Conservation (phyloP, 1,140 invertebrate species). For the Nephila pilipes region DNA sequence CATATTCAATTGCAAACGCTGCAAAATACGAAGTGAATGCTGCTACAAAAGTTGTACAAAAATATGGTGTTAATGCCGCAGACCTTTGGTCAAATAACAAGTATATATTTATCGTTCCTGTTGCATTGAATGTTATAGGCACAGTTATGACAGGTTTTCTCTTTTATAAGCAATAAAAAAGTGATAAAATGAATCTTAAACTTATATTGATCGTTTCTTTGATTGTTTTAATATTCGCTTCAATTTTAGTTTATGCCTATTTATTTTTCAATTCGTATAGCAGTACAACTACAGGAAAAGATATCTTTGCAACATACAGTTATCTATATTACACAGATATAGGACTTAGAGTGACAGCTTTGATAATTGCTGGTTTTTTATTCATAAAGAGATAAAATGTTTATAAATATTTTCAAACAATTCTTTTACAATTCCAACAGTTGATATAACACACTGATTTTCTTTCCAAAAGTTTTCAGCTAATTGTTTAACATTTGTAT, state of each 20-base stretch:
- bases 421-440: background rate
- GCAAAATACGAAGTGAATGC: background rate
- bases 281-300: background rate
- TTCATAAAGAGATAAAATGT: background rate
- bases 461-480: too few species aligned
- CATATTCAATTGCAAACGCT: background rate
- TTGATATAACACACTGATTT: background rate
- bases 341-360: background rate
- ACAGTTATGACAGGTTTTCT: background rate
- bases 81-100: background rate
- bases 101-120: background rate
- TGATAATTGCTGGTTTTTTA: constrained; percentile 14
- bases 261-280: background rate
- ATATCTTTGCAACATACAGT: background rate
- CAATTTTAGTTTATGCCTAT: background rate
- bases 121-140: background rate
- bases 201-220: constrained; percentile 18
- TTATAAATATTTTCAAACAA: constrained; percentile 13
- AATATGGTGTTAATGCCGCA: background rate
- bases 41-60: background rate
- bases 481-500: too few species aligned
- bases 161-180: background rate
- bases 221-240: background rate
- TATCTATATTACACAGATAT: background rate
- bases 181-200: constrained; percentile 45